These are phyloP conservation scores for Pseudopleuronectes americanus DNA, from an alignment of 2,797 vertebrate genomes.

Conservation along the genomic window DNA sequence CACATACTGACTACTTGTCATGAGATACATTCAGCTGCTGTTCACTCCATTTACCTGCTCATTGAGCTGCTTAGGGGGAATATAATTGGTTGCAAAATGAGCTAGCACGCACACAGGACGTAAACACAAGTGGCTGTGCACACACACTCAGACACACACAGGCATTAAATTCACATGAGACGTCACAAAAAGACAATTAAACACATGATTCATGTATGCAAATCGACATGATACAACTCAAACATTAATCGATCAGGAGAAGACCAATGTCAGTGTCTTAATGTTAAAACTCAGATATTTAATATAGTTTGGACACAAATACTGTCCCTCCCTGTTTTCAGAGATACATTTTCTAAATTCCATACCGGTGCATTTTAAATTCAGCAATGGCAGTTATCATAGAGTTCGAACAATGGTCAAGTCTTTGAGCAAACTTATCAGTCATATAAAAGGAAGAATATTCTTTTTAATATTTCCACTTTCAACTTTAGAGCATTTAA, in stretches of 20 bases:
- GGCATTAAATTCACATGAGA: slow-evolving; percentile 24
- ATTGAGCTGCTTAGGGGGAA: slow-evolving; percentile 61
- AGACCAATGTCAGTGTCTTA: neutral
- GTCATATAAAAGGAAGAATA: neutral
- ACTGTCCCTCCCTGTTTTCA: neutral
- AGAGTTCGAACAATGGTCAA: neutral
- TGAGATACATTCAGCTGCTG: slow-evolving; percentile 58
- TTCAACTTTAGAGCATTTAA: no score
- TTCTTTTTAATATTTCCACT: no score
- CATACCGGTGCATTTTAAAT: neutral
- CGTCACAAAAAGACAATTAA: slow-evolving; percentile 48
- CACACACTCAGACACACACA: slow-evolving; percentile 3
- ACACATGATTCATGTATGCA: slow-evolving; percentile 24
- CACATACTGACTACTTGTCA: slow-evolving; percentile 48
- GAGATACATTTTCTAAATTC: neutral
- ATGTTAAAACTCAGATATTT: slow-evolving; percentile 23
- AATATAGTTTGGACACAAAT: slow-evolving; percentile 8
- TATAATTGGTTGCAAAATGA: slow-evolving; percentile 72
- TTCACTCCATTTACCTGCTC: slow-evolving; percentile 73
- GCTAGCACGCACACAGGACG: slow-evolving; percentile 45
- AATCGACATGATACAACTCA: slow-evolving; percentile 21
- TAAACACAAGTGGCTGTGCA: slow-evolving; percentile 2
- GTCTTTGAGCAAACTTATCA: neutral
- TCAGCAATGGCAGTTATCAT: neutral
- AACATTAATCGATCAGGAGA: slow-evolving; percentile 12